Conservation (phyloP, 2,113 vertebrate genomes). For the Phyllopteryx taeniolatus region DNA sequence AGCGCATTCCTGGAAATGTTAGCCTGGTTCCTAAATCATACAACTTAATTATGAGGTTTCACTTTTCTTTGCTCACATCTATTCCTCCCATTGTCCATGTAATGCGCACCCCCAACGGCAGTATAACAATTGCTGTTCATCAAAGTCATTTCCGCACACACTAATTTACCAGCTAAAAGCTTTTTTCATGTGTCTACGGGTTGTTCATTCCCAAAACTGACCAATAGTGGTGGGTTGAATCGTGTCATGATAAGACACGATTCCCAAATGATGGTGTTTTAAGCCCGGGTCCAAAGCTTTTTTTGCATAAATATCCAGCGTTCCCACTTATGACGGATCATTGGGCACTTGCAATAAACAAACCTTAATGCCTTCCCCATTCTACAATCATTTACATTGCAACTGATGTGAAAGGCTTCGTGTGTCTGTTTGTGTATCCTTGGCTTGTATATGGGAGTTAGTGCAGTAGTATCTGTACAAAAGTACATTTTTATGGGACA, state of each 20-base stretch:
- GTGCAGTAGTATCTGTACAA: no score
- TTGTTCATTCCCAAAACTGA: background rate
- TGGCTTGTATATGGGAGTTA: no score
- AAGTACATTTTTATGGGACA: no score
- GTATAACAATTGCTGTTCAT: no score
- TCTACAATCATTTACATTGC: slow-evolving; percentile 34
- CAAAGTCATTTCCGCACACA: no score
- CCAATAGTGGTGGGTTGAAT: slow-evolving; percentile 8
- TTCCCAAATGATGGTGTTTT: slow-evolving; percentile 30
- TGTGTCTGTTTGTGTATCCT: slow-evolving; percentile 12
- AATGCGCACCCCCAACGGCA: no score
- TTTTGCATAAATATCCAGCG: slow-evolving; percentile 38
- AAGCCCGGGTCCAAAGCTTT: slow-evolving; percentile 3
- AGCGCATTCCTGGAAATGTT: no score
- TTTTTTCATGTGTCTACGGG: background rate
- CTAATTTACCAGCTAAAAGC: background rate
- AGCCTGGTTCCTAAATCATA: no score
- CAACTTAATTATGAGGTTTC: no score
- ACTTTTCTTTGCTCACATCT: background rate
- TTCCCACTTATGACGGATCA: slow-evolving; percentile 50
- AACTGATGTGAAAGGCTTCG: slow-evolving; percentile 16
- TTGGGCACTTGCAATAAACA: slow-evolving; percentile 28
- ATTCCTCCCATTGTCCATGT: background rate
- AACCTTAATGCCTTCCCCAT: slow-evolving; percentile 32
- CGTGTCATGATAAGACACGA: slow-evolving; percentile 25